Conservation (phyloP, 2,888 invertebrate species). For the Mesorhabditis sp. region DNA sequence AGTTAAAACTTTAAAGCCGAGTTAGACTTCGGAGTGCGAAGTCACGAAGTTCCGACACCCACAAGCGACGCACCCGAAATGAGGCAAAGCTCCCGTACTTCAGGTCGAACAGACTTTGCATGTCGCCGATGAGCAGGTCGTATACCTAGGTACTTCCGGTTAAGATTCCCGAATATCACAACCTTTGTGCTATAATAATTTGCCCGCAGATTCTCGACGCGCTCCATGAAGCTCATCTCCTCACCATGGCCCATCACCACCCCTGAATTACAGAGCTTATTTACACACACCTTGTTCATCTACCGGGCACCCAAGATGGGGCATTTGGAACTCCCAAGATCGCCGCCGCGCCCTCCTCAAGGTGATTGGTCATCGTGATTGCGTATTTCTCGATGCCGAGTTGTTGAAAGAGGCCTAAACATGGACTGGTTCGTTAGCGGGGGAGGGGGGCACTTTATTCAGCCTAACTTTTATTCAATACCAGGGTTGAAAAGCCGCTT, state of each 20-base stretch:
- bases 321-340: constrained; percentile 4
- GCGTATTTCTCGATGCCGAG: background rate
- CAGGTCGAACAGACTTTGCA: background rate
- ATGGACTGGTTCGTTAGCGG: background rate
- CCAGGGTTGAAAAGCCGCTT: no score
- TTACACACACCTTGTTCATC: background rate
- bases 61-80: background rate
- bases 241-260: background rate
- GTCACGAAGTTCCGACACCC: no score
- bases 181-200: background rate
- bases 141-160: background rate
- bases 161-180: no score
- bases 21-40: no score
- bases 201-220: background rate
- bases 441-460: no score
- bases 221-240: constrained; percentile 4
- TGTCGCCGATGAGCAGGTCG: background rate
- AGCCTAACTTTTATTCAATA: no score
- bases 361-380: constrained; percentile 1
- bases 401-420: background rate
- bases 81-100: constrained; percentile 3
- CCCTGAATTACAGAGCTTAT: background rate
- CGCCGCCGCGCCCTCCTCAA: background rate
- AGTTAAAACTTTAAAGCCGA: no score
- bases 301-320: background rate